Conservation (phyloP, 2,113 vertebrate species). For the Verasper variegatus region DNA sequence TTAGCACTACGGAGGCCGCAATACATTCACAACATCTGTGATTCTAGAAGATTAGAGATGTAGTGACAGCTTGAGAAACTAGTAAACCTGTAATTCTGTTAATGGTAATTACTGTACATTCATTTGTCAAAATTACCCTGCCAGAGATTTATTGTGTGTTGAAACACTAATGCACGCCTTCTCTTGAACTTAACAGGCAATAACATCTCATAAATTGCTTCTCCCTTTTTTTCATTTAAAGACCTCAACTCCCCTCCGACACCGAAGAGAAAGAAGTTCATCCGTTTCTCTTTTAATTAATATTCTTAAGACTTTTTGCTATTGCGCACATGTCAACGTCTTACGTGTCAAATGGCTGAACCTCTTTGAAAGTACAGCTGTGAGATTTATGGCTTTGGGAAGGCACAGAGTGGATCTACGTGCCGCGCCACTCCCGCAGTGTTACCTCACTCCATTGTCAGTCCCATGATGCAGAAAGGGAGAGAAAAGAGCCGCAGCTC, state of each 20-base stretch:
- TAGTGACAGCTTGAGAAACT: too few species aligned
- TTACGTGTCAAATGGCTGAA: slow-evolving; percentile 37
- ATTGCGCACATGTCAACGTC: not conserved
- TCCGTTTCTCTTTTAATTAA: slow-evolving; percentile 18
- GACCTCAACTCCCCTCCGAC: not conserved
- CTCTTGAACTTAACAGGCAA: slow-evolving; percentile 12
- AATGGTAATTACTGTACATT: not conserved
- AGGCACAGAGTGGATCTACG: slow-evolving; percentile 9
- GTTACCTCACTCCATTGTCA: slow-evolving; percentile 45
- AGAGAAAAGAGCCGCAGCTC: slow-evolving; percentile 32
- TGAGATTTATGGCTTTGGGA: slow-evolving; percentile 46
- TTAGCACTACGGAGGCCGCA: too few species aligned
- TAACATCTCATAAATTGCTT: slow-evolving; percentile 16
- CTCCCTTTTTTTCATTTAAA: not conserved
- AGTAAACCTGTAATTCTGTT: not conserved
- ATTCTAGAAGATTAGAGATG: too few species aligned
- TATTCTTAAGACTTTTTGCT: slow-evolving; percentile 22
- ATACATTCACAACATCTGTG: too few species aligned
- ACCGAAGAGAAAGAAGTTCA: slow-evolving; percentile 6
- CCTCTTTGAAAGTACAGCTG: slow-evolving; percentile 1
- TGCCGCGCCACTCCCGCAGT: slow-evolving; percentile 19
- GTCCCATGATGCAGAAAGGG: slow-evolving; percentile 7
- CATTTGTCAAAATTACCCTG: slow-evolving; percentile 7
- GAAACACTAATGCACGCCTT: not conserved
- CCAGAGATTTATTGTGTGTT: slow-evolving; percentile 6